phyloP scores from a whole-genome alignment of 2,797 vertebrate genomes.

The Acanthurus tractus region DNA sequence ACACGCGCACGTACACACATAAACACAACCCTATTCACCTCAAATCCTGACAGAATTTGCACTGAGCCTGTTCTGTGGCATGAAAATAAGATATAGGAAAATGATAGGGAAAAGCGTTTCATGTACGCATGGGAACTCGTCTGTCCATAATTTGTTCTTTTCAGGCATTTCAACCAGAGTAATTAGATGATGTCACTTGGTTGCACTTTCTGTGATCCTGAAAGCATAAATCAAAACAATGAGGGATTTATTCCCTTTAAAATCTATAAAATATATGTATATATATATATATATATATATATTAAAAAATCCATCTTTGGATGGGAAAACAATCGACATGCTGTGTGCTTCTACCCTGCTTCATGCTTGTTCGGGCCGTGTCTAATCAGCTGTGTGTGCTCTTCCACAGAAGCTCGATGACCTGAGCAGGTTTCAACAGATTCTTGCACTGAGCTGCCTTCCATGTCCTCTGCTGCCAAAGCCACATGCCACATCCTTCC shows the following conservation, averaged over 20 bases:
- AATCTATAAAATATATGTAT: background rate
- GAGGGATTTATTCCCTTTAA: background rate
- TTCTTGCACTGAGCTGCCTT: background rate
- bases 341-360: background rate
- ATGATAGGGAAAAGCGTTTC: constrained; percentile 63
- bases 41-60: constrained; percentile 68
- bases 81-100: constrained; percentile 77
- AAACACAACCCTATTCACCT: constrained; percentile 70
- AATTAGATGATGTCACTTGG: constrained; percentile 75
- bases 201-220: constrained; percentile 67
- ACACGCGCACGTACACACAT: constrained; percentile 48
- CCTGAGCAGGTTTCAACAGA: constrained; percentile 24
- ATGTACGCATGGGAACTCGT: constrained; percentile 70
- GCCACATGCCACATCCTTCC: constrained; percentile 23
- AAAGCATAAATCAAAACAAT: constrained; percentile 49
- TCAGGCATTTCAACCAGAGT: constrained; percentile 55
- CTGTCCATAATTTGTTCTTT: constrained; percentile 67
- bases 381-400: constrained; percentile 6
- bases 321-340: background rate
- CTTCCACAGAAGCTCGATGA: background rate
- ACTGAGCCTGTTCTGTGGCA: constrained; percentile 51
- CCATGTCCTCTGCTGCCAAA: constrained; percentile 8
- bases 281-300: no score
- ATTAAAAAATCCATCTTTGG: constrained; percentile 1
- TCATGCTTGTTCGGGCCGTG: background rate